These are phyloP conservation scores for Agrypnia vestita DNA, from an alignment of 1,140 invertebrate species.

Conservation along the genomic window DNA sequence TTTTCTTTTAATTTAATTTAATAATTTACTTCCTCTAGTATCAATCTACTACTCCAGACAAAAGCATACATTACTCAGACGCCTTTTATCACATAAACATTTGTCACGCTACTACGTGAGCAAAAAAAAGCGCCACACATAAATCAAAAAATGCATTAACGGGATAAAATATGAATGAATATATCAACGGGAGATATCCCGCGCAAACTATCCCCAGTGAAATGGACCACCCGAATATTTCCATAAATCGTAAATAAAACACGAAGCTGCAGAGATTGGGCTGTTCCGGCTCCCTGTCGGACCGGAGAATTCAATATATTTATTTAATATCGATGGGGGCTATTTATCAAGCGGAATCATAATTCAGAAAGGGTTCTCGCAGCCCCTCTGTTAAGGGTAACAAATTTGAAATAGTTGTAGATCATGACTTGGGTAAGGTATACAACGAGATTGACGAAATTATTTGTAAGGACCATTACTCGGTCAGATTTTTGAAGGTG, in stretches of 20 bases:
- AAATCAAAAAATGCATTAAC: slow-evolving; percentile 61
- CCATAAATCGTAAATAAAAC: slow-evolving; percentile 61
- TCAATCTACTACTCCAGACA: too few species aligned
- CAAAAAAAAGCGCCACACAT: slow-evolving; percentile 40
- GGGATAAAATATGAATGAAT: slow-evolving; percentile 59
- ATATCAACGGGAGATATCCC: slow-evolving; percentile 51
- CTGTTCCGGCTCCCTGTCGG: slow-evolving; percentile 45
- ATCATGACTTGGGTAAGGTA: slow-evolving; percentile 8
- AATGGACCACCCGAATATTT: slow-evolving; percentile 52
- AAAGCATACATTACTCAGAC: background rate
- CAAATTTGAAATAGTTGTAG: slow-evolving; percentile 37
- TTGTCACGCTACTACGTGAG: slow-evolving; percentile 50
- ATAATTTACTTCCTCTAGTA: too few species aligned
- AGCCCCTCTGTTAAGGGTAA: slow-evolving; percentile 24
- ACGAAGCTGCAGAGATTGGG: slow-evolving; percentile 59
- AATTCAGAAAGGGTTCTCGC: slow-evolving; percentile 44
- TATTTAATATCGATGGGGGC: slow-evolving; percentile 57
- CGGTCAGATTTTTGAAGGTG: too few species aligned
- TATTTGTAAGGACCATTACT: background rate
- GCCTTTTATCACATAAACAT: slow-evolving; percentile 38
- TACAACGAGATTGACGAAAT: slow-evolving; percentile 7
- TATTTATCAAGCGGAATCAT: slow-evolving; percentile 57
- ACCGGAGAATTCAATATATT: slow-evolving; percentile 59
- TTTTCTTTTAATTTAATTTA: too few species aligned
- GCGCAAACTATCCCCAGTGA: slow-evolving; percentile 47